Conservation (phyloP, 2,888 invertebrate genomes). For the Diarsia brunnea region DNA sequence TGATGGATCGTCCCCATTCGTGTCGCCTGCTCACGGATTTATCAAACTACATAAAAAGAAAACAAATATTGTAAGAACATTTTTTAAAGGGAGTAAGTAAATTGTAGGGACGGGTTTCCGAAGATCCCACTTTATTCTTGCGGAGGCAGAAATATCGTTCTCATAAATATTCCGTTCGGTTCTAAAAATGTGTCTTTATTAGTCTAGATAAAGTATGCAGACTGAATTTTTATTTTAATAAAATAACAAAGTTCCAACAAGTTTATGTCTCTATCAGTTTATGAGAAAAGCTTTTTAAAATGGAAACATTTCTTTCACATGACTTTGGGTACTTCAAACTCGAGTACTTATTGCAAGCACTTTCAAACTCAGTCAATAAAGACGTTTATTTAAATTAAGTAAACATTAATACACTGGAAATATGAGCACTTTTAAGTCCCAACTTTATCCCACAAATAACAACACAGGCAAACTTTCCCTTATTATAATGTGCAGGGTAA, state of each 20-base stretch:
- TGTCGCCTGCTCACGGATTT: slow-evolving; percentile 39
- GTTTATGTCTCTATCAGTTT: slow-evolving; percentile 41
- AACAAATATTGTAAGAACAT: slow-evolving; percentile 38
- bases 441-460: slow-evolving; percentile 43
- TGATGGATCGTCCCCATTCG: slow-evolving; percentile 30
- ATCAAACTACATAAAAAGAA: slow-evolving; percentile 39
- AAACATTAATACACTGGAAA: slow-evolving; percentile 3
- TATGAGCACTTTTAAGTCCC: slow-evolving; percentile 12
- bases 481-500: slow-evolving; percentile 61
- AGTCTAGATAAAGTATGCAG: slow-evolving; percentile 48
- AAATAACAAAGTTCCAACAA: slow-evolving; percentile 40
- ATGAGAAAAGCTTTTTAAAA: slow-evolving; percentile 27
- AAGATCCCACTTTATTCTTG: slow-evolving; percentile 46
- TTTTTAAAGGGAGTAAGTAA: slow-evolving; percentile 41
- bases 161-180: slow-evolving; percentile 56
- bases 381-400: slow-evolving; percentile 4
- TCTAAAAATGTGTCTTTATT: slow-evolving; percentile 57
- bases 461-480: slow-evolving; percentile 45
- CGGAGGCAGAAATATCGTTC: slow-evolving; percentile 52
- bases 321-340: slow-evolving; percentile 17
- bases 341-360: neutral
- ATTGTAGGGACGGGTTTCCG: slow-evolving; percentile 34
- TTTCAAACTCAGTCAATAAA: slow-evolving; percentile 4
- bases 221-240: slow-evolving; percentile 48
- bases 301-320: slow-evolving; percentile 26